phyloP scores from a whole-genome alignment of 2,113 vertebrate genomes.

The Hemibagrus wyckioides region DNA sequence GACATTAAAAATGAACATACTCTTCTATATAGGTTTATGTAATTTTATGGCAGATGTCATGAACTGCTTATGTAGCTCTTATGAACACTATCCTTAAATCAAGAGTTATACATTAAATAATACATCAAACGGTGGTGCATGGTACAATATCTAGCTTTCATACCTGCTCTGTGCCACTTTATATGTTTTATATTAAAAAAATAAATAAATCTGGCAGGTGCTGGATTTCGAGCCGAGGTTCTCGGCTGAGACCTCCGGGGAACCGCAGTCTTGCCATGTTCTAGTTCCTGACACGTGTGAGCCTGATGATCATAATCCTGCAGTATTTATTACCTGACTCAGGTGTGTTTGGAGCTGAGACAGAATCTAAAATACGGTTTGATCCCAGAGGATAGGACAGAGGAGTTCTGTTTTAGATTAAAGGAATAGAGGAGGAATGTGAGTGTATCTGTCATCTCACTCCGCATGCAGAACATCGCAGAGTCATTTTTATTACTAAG shows the following conservation, averaged over 20 bases:
- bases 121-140: neutral
- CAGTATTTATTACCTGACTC: slow-evolving; percentile 17
- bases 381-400: neutral
- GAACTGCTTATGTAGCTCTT: neutral
- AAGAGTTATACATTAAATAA: neutral
- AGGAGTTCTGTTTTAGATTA: slow-evolving; percentile 10
- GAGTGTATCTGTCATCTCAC: slow-evolving; percentile 26
- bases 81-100: neutral
- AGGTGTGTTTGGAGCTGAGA: slow-evolving; percentile 28
- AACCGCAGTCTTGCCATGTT: neutral
- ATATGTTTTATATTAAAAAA: neutral
- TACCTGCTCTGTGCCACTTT: slow-evolving; percentile 26
- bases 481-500: neutral
- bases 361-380: neutral
- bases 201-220: slow-evolving; percentile 1
- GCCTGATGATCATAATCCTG: slow-evolving; percentile 3
- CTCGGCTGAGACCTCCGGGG: neutral
- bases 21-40: neutral
- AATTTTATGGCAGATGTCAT: neutral
- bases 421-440: slow-evolving; percentile 31
- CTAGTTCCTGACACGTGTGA: slow-evolving; percentile 13
- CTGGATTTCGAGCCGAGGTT: neutral
- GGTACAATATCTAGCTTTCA: neutral
- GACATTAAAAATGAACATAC: neutral
- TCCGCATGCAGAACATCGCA: slow-evolving; percentile 5